These are phyloP conservation scores for Leptura quadrifasciata DNA, from an alignment of 2,888 invertebrate genomes.

Conservation along the genomic window DNA sequence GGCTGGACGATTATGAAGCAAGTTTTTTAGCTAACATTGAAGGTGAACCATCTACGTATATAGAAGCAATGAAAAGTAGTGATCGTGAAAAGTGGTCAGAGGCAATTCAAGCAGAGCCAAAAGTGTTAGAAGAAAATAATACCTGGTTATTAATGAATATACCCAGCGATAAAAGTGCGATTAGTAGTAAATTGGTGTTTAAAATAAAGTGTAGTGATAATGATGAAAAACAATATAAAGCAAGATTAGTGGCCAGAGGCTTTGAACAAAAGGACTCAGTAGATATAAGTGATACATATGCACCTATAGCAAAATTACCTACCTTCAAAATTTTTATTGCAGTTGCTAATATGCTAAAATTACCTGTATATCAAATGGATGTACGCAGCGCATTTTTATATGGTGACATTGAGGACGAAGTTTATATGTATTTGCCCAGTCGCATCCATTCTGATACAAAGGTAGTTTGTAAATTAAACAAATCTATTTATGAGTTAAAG, in stretches of 20 bases:
- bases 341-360: constrained; percentile 37
- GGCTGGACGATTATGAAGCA: too few species aligned
- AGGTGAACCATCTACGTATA: too few species aligned
- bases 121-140: too few species aligned
- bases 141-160: too few species aligned
- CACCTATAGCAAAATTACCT: neutral
- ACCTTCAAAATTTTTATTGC: constrained; percentile 52
- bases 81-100: too few species aligned
- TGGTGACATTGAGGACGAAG: constrained; percentile 28
- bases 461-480: too few species aligned
- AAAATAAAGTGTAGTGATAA: constrained; percentile 48
- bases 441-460: too few species aligned
- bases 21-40: too few species aligned
- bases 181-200: constrained; percentile 15
- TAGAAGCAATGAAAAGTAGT: too few species aligned
- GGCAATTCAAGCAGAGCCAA: too few species aligned
- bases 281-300: neutral
- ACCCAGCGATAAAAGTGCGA: neutral
- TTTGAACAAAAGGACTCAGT: neutral
- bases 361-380: constrained; percentile 52
- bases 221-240: constrained; percentile 32
- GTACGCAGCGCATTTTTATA: constrained; percentile 55
- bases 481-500: too few species aligned
- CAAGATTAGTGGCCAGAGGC: constrained; percentile 30
- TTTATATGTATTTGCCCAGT: too few species aligned